Percentiles rank a stretch among this genome's conserved stretches.
Conservation (phyloP, 2,797 vertebrate species). For the Cossypha niveicapilla region DNA sequence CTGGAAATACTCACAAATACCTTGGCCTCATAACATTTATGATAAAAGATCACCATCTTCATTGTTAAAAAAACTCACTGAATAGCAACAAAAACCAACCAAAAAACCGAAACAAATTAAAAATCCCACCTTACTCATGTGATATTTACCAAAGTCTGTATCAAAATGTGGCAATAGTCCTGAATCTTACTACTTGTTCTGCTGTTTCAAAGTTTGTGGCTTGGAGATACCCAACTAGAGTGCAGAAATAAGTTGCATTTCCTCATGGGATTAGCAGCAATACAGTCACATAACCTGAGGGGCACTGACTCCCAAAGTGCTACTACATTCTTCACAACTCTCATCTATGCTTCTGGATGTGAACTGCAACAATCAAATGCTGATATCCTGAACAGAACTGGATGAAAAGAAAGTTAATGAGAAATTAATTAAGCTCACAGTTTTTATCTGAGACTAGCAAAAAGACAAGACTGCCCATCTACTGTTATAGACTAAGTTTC, state of each 20-base stretch:
- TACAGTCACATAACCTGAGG: neutral
- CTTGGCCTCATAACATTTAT: neutral
- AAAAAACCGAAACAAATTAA: neutral
- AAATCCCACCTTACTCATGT: neutral
- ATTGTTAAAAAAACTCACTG: accelerated
- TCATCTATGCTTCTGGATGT: neutral
- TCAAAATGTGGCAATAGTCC: neutral
- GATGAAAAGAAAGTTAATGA: neutral
- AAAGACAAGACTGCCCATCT: neutral
- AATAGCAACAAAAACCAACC: accelerated
- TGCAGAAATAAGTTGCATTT: neutral
- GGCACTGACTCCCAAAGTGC: neutral
- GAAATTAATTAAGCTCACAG: neutral
- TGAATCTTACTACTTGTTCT: neutral
- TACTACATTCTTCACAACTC: neutral
- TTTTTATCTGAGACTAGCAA: neutral
- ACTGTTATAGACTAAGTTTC: neutral
- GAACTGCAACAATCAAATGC: neutral
- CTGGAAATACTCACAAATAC: neutral
- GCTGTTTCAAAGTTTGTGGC: neutral
- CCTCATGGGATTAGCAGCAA: neutral
- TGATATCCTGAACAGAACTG: neutral
- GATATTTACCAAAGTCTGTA: neutral
- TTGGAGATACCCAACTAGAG: neutral
- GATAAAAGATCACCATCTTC: neutral